Evolutionary conservation across 2,888 invertebrate species (phyloP).

Genomic region (Eudemis profundana): DNA sequence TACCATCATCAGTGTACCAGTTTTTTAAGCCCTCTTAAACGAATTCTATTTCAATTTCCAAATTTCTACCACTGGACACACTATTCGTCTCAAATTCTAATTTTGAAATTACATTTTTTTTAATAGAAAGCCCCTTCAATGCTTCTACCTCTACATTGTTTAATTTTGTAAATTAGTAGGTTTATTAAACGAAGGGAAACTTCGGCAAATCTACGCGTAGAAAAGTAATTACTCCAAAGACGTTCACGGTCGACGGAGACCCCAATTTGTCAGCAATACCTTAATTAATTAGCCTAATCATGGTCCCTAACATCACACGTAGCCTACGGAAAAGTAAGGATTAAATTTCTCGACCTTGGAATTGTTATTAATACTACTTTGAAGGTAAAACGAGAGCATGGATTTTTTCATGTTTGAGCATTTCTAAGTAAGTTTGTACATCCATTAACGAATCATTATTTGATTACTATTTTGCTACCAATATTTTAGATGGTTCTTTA

Average conservation of each 20-base stretch:
- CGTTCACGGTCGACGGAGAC: slow-evolving; percentile 18
- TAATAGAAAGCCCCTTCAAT: too few species aligned
- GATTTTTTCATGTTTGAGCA: too few species aligned
- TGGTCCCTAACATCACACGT: slow-evolving; percentile 22
- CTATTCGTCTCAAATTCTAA: neutral
- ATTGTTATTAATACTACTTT: neutral
- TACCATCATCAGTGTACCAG: too few species aligned
- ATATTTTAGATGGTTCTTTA: too few species aligned
- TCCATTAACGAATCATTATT: too few species aligned
- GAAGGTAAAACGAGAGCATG: too few species aligned
- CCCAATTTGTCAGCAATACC: slow-evolving; percentile 29
- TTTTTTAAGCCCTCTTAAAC: too few species aligned
- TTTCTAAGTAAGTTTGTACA: too few species aligned
- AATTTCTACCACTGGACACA: too few species aligned
- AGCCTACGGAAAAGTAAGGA: slow-evolving; percentile 4
- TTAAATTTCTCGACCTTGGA: slow-evolving; percentile 6
- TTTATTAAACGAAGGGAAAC: slow-evolving; percentile 9
- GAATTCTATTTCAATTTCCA: too few species aligned
- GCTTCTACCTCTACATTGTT: neutral
- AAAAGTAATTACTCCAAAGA: slow-evolving; percentile 30
- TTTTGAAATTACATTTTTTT: neutral
- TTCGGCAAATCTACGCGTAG: slow-evolving; percentile 7
- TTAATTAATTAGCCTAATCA: slow-evolving; percentile 38
- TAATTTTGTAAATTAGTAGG: slow-evolving; percentile 7
- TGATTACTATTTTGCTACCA: too few species aligned